These are phyloP conservation scores for Tetragonula carbonaria DNA, from an alignment of 2,888 invertebrate genomes.

Conservation along the genomic window DNA sequence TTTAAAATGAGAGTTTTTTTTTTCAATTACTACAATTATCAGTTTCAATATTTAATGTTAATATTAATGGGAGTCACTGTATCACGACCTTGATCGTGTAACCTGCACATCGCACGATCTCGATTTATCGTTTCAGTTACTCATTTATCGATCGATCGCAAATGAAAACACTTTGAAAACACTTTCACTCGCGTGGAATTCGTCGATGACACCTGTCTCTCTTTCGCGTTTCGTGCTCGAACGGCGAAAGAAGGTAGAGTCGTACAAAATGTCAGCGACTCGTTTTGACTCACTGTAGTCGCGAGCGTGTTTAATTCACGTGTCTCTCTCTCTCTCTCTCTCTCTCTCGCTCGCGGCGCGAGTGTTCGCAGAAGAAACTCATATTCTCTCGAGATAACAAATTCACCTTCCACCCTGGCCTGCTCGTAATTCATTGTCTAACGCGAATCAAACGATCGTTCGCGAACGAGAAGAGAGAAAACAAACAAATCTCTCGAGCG, in stretches of 20 bases:
- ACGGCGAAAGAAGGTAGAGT: constrained; percentile 4
- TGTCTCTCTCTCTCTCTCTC: not conserved
- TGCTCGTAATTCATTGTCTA: constrained; percentile 6
- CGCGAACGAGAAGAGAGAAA: no score
- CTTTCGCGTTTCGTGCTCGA: not conserved
- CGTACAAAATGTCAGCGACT: constrained; percentile 29
- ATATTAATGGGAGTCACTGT: no score
- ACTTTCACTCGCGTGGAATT: not conserved
- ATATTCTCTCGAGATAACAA: constrained; percentile 7
- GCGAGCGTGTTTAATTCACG: constrained; percentile 1
- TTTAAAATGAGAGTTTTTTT: no score
- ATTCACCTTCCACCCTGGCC: not conserved
- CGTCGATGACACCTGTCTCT: not conserved
- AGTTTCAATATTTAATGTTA: no score
- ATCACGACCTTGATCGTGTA: no score
- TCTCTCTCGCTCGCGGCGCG: constrained; percentile 5
- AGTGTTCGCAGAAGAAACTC: constrained; percentile 19
- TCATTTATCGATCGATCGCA: no score
- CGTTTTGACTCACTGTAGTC: constrained; percentile 3
- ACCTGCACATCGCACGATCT: no score
- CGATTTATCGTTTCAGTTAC: no score
- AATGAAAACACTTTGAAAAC: not conserved
- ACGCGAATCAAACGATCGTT: not conserved
- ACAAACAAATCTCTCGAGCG: not conserved
- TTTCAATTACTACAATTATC: no score